Percentiles rank a stretch among this genome's conserved stretches.
Evolutionary conservation across 1,140 invertebrate genomes (phyloP).

Genomic region (Pseudomyrmex concolor): DNA sequence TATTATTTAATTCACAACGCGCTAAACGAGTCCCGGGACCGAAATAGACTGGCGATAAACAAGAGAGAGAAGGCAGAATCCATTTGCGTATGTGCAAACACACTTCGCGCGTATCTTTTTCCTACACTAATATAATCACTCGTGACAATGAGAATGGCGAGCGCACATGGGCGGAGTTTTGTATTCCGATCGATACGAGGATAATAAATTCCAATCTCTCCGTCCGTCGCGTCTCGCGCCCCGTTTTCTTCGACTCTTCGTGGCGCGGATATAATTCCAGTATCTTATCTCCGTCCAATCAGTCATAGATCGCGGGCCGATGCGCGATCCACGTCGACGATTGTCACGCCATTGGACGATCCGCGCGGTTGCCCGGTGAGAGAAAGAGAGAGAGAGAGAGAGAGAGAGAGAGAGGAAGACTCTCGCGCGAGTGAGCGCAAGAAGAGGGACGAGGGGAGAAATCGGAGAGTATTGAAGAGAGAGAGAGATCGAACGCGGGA

Average conservation of each 20-base stretch:
- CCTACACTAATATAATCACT: too few species aligned
- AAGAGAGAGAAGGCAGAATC: too few species aligned
- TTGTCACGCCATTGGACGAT: constrained; percentile 43
- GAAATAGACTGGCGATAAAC: too few species aligned
- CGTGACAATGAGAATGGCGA: too few species aligned
- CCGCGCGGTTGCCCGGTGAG: not conserved
- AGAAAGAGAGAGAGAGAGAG: constrained; percentile 11
- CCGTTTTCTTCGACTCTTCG: not conserved
- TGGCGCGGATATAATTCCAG: constrained; percentile 40
- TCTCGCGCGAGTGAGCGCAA: not conserved
- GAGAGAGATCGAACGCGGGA: too few species aligned
- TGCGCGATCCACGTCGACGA: constrained; percentile 21
- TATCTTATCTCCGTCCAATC: constrained; percentile 51
- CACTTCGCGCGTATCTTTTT: too few species aligned
- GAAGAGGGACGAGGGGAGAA: constrained; percentile 18
- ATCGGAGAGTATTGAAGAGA: not conserved
- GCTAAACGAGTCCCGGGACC: not conserved
- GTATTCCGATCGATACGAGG: too few species aligned
- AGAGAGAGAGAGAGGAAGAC: not conserved
- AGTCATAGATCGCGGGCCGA: constrained; percentile 52
- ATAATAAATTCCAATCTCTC: not conserved
- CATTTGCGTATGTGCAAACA: too few species aligned
- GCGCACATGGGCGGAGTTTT: too few species aligned
- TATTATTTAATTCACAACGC: not conserved
- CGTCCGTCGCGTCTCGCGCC: not conserved